Base-by-base conservation (phyloP, 2,113 vertebrate species). In the Oreocharis arfaki region DNA sequence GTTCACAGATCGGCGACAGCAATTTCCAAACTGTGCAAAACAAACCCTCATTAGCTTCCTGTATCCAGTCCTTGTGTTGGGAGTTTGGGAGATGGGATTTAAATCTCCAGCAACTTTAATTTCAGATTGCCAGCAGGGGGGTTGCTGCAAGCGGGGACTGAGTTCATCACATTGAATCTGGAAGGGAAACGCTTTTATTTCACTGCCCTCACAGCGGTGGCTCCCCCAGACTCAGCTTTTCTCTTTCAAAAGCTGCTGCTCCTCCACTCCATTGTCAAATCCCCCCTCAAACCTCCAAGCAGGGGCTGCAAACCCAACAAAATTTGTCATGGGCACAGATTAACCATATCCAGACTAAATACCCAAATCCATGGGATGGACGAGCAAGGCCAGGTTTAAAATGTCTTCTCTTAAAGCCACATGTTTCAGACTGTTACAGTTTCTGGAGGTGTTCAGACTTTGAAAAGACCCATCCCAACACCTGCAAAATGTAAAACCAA, bases 21-120 rank as follows among this genome's bases (percentile, higher is more conserved):
- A n/a, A 64, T 93, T 90, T 82, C 77, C 50, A 76, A 96, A 86
- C 64, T 75, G 94, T 47, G 26, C 15, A 32, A 93, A 94, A 92
- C 79, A 93, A 90, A 53, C 44, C 75, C 88, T 90, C 89, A 84
- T 91, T 94, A 63, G 12, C 42, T 85, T 26, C 69, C 52, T 39
- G 14, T 47, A 33, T 23, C 81, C 56, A 26, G 28, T 42, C 69
- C 76, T 88, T 1, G 8, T 24, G 63, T 6, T 30, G 88, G 84
- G 90, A 73, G 42, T 93, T 59, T 84, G 76, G 67, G 90, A 90
- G 93, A 73, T 73, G 69, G 50, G 83, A 64, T 92, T 94, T 65
- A 61, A 87, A 84, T 56, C 75, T 85, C 30, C 20, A 70, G 55
- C 70, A 77, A 85, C 53, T 84, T 75, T 86, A 78, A 91, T 88